Percentiles rank a stretch among this genome's conserved stretches.
Evolutionary conservation across 30 jellyfish, hydroid and myxozoan species (phyloP).

Genomic region (Mastigias papua): DNA sequence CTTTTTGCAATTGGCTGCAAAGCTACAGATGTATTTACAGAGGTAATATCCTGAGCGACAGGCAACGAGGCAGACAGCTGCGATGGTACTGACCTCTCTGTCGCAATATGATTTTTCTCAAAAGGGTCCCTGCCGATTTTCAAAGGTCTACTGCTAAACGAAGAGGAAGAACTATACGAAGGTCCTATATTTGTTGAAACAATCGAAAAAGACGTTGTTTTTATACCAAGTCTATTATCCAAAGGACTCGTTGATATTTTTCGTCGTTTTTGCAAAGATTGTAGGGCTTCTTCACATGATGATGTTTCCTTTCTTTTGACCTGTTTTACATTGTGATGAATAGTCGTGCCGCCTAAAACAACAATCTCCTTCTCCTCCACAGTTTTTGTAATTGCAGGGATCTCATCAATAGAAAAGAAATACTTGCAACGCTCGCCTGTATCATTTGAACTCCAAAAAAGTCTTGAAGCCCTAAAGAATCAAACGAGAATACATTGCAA

Average conservation of each 20-base stretch:
- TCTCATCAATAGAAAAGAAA: slow-evolving; percentile 60
- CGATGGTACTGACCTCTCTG: neutral
- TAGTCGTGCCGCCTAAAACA: slow-evolving; percentile 44
- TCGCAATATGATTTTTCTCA: neutral
- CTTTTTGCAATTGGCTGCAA: neutral
- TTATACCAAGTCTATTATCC: too few species aligned
- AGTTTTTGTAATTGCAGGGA: neutral
- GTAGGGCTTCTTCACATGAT: neutral
- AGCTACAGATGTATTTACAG: neutral
- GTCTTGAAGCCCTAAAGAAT: slow-evolving; percentile 65
- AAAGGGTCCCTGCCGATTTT: slow-evolving; percentile 25
- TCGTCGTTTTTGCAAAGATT: neutral
- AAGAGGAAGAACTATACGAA: neutral
- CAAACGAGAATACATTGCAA: neutral
- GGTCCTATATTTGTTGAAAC: neutral
- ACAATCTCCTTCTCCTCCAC: slow-evolving; percentile 28
- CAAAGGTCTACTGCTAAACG: neutral
- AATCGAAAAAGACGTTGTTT: neutral
- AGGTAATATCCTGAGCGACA: neutral
- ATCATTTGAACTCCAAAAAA: slow-evolving; percentile 88
- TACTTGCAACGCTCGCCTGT: slow-evolving; percentile 82
- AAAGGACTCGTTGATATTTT: neutral
- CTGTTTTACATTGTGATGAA: slow-evolving; percentile 3
- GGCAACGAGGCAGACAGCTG: neutral
- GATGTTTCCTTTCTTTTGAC: slow-evolving; percentile 10